Base-by-base conservation (phyloP, 2,888 invertebrate genomes). In the Tetranychus piercei region DNA sequence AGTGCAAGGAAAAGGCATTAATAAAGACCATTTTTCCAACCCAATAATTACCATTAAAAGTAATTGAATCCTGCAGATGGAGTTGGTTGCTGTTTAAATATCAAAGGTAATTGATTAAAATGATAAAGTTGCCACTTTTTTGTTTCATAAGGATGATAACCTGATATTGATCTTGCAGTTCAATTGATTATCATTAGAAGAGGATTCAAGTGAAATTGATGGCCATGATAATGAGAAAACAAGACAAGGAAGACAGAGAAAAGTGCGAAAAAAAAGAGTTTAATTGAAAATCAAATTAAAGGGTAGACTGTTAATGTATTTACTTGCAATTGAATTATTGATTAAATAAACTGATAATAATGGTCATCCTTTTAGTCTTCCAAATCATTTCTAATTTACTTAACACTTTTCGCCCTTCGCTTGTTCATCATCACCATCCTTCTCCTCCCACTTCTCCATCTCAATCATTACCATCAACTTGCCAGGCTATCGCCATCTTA, bases 231-330 rank as follows among this genome's bases (percentile, higher is more conserved):
- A 55, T 55, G 55, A 55, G 15, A 55, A 55, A 9, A 15, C 55
- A 15, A 15, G 15, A 55, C 11, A 15, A 6, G 1, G 55, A 55
- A 55, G 55, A 55, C 15, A 55, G 55, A 15, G 55, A 55, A 15
- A 55, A 55, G 55, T 9, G 55, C 2, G 55, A 55, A 15, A 55
- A 11, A 55, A 55, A 55, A 55, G 55, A 15, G 15, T 9, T 55
- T 55, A 55, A 55, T 55, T 55, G 55, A 55, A 55, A 55, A 55
- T 55, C 55, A 55, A 55, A 55, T 55, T 55, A 55, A 55, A 55
- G 55, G 55, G 55, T 55, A 15, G 15, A 9, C 15, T 55, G 55
- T 55, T 55, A 55, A 55, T 55, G 55, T 55, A 55, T 55, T 55
- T 55, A 55, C 55, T 55, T 55, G 11, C 9, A 55, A 55, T 55